Evolutionary conservation across 2,797 vertebrate species (phyloP).

Genomic region (Acanthiza pusilla): DNA sequence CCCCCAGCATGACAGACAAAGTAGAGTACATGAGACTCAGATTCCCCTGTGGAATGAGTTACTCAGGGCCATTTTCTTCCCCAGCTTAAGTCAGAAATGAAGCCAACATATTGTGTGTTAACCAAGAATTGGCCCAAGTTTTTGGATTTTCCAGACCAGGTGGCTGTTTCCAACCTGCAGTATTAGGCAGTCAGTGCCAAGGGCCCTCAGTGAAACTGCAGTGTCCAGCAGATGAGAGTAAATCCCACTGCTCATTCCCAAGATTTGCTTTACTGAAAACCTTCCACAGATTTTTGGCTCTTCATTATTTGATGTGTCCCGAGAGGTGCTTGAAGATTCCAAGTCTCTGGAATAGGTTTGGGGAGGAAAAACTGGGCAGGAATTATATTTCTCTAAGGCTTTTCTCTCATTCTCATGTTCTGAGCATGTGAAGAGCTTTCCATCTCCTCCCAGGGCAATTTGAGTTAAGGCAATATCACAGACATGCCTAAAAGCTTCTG

Average conservation of each 20-base stretch:
- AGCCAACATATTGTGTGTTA: not conserved
- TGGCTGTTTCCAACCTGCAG: not conserved
- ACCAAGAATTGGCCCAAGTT: not conserved
- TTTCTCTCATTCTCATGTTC: not conserved
- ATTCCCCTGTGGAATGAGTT: not conserved
- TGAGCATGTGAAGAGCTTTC: not conserved
- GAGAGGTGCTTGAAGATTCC: not conserved
- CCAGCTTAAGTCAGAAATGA: not conserved
- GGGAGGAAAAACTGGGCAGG: not conserved
- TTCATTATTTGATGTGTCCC: not conserved
- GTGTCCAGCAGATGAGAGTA: fast-evolving
- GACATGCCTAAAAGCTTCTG: not conserved
- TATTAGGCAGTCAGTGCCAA: not conserved
- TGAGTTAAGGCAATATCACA: not conserved
- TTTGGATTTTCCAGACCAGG: not conserved
- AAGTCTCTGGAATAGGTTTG: not conserved
- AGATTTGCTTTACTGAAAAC: not conserved
- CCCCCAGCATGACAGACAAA: not conserved
- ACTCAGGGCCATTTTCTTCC: not conserved
- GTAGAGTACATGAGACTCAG: not conserved
- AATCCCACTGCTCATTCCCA: not conserved
- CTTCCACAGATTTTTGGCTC: not conserved
- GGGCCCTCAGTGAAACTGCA: not conserved
- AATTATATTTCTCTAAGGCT: not conserved
- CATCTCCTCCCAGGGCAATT: not conserved